These are phyloP conservation scores for Petroica traversi DNA, from an alignment of 2,113 vertebrate species.

Conservation along the genomic window DNA sequence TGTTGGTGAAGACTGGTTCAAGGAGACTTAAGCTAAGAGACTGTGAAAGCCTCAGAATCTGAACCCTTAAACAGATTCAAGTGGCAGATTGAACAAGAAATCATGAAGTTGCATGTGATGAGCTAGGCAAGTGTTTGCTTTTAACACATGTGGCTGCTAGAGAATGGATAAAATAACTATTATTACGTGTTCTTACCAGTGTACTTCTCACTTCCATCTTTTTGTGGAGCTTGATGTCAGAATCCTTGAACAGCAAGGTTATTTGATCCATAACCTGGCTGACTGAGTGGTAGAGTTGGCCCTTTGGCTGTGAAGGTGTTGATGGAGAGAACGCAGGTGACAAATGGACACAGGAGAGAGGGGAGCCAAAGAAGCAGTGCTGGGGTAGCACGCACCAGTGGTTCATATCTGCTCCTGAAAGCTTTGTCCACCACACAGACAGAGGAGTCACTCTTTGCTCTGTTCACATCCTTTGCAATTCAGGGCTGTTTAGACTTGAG, in stretches of 20 bases:
- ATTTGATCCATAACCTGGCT: not conserved
- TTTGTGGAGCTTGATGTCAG: not conserved
- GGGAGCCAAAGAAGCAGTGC: not conserved
- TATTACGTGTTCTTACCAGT: not conserved
- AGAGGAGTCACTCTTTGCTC: not conserved
- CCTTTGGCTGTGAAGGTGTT: not conserved
- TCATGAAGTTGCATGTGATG: not conserved
- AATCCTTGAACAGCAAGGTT: not conserved
- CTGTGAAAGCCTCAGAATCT: not conserved
- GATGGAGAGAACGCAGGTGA: rapidly evolving
- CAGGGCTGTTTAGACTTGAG: not conserved
- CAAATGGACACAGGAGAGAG: not conserved
- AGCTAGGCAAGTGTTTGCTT: not conserved
- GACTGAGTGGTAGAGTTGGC: not conserved
- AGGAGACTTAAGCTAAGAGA: not conserved
- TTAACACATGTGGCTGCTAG: not conserved
- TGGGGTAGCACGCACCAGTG: not conserved
- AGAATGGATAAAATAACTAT: not conserved
- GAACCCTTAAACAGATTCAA: not conserved
- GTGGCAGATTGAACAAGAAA: not conserved
- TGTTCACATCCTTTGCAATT: not conserved
- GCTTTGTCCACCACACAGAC: not conserved
- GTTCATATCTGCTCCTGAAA: not conserved
- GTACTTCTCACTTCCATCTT: not conserved
- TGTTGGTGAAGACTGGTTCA: not conserved